Conservation (phyloP, 2,113 vertebrate species). For the Cromileptes altivelis region DNA sequence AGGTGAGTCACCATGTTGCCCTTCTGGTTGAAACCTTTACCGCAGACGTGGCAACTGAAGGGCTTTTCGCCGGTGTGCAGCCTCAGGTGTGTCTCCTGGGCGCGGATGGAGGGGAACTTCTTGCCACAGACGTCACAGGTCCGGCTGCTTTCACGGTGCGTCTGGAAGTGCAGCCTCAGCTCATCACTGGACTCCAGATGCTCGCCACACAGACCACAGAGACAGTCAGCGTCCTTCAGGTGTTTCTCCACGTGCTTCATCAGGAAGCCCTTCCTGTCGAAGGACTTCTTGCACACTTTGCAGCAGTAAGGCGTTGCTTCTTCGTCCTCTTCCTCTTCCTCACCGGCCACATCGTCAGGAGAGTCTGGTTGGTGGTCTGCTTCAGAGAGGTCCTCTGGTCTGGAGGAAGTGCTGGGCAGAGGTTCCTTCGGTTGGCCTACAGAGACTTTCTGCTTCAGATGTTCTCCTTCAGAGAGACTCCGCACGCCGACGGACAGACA, state of each 20-base stretch:
- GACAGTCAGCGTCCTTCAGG: not conserved
- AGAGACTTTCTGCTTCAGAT: slow-evolving; percentile 2
- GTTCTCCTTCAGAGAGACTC: slow-evolving; percentile 6
- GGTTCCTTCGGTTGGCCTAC: slow-evolving; percentile 14
- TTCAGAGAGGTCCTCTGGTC: not conserved
- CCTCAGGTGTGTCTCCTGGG: slow-evolving; percentile 64
- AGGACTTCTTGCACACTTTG: slow-evolving; percentile 64
- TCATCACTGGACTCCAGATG: slow-evolving; percentile 11
- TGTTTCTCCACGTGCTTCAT: slow-evolving; percentile 68
- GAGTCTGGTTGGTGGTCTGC: not conserved
- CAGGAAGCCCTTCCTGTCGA: slow-evolving; percentile 60
- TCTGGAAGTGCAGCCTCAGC: slow-evolving; percentile 62
- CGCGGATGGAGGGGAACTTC: slow-evolving; percentile 64
- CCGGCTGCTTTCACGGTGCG: slow-evolving; percentile 54
- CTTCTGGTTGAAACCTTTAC: slow-evolving; percentile 68
- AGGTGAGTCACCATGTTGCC: slow-evolving; percentile 69
- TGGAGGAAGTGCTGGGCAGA: slow-evolving; percentile 20
- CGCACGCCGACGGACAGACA: slow-evolving; percentile 24
- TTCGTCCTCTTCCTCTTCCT: slow-evolving; percentile 35
- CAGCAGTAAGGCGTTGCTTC: slow-evolving; percentile 39
- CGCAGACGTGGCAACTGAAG: slow-evolving; percentile 56
- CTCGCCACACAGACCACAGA: slow-evolving; percentile 68
- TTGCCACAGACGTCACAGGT: slow-evolving; percentile 63
- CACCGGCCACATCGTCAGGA: not conserved
- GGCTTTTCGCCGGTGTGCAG: slow-evolving; percentile 71